Evolutionary conservation across 2,797 vertebrate genomes (phyloP).

Genomic region (Clarias fuscus): DNA sequence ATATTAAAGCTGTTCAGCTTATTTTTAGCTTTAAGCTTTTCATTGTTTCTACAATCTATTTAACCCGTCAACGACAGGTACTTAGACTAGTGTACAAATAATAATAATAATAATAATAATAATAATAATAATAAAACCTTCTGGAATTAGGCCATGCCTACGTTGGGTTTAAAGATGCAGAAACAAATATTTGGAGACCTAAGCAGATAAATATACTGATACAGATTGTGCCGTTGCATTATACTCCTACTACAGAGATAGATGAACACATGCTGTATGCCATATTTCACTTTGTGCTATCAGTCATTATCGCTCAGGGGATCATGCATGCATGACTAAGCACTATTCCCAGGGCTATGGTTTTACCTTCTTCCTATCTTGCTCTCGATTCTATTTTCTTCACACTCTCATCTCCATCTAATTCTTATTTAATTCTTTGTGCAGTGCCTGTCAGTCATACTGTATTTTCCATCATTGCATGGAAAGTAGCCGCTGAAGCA

Average conservation of each 20-base stretch:
- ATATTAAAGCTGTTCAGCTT: too few species aligned
- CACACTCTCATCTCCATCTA: neutral
- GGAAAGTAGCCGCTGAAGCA: neutral
- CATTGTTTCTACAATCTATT: too few species aligned
- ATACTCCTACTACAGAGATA: neutral
- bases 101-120: neutral
- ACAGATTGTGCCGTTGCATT: neutral
- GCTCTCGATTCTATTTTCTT: neutral
- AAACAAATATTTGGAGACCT: neutral
- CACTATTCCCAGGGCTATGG: neutral
- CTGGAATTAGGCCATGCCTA: neutral
- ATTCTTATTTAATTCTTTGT: conserved; percentile 59
- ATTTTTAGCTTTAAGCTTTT: too few species aligned
- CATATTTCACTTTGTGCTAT: conserved; percentile 23
- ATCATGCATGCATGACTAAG: conserved; percentile 34
- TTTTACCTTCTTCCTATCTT: conserved; percentile 3
- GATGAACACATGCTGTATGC: conserved; percentile 16
- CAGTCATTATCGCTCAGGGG: conserved; percentile 32
- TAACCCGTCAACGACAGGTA: too few species aligned
- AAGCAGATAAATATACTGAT: neutral
- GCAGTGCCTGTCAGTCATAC: conserved; percentile 56
- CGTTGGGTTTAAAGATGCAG: neutral
- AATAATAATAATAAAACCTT: neutral
- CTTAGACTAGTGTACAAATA: too few species aligned
- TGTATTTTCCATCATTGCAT: conserved; percentile 53